Evolutionary conservation across 2,797 vertebrate genomes (phyloP).

Genomic region (Morus bassanus): DNA sequence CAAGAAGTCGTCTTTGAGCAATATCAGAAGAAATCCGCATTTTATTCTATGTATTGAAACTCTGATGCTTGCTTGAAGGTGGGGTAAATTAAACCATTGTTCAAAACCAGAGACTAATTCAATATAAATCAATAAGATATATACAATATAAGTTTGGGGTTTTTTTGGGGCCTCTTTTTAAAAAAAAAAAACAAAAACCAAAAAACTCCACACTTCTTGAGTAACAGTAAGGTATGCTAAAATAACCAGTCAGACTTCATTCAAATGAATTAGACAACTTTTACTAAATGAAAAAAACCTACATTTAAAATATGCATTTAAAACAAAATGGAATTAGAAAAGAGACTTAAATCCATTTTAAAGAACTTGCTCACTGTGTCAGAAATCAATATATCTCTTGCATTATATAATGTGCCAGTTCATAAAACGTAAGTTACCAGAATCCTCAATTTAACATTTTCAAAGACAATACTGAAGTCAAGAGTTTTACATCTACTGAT

Average conservation of each 20-base stretch:
- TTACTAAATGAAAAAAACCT: slow-evolving; percentile 82
- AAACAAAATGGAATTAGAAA: slow-evolving; percentile 81
- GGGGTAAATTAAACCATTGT: background rate
- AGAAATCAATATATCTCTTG: slow-evolving; percentile 73
- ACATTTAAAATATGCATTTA: slow-evolving; percentile 81
- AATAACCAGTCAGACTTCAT: slow-evolving; percentile 77
- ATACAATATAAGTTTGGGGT: background rate
- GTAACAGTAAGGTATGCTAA: slow-evolving; percentile 22
- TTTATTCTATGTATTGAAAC: background rate
- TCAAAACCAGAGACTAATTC: slow-evolving; percentile 13
- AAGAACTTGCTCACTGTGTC: slow-evolving; percentile 76
- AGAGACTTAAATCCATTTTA: slow-evolving; percentile 72
- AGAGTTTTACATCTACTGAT: slow-evolving; percentile 76
- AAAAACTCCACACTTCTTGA: background rate
- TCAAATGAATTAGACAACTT: slow-evolving; percentile 82
- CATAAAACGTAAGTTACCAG: slow-evolving; percentile 74
- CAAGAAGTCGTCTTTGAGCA: background rate
- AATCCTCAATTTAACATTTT: slow-evolving; percentile 76
- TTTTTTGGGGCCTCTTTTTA: too few species aligned
- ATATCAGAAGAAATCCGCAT: background rate
- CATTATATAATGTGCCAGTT: slow-evolving; percentile 74
- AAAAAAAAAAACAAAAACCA: too few species aligned
- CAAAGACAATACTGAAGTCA: slow-evolving; percentile 75
- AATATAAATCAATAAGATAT: background rate
- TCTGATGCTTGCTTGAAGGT: background rate